Base-by-base conservation (phyloP, 2,113 vertebrate genomes). In the Atractosteus spatula region DNA sequence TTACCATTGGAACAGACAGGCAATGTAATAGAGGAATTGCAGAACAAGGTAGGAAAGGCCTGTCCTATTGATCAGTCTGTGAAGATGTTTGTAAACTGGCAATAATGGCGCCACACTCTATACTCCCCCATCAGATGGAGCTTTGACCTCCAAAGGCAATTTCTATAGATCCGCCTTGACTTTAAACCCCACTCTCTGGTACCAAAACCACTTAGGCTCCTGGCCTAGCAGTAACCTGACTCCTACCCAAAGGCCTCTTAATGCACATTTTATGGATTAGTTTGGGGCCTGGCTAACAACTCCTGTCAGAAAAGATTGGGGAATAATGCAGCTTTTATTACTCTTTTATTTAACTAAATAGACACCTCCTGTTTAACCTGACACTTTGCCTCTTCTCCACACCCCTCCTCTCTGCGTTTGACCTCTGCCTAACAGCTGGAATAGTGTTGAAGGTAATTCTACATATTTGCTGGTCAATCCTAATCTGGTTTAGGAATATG, bases 251-350 rank as follows among this genome's bases (percentile, higher is more conserved):
- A 45, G 79, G 73, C 75, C 79, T 73, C 71, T 85, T 92, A 92
- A 93, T 92, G 91, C 85, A 83, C 80, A 62, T 45, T 1, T 4
- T 88, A 93, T 92, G 71, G 92, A 93, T 92, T 81, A 85, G 83
- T 79, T 87, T 79, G 83, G 87, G 83, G 89, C 81, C 83, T 80
- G 71, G 71, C 76, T 72, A 74, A 72, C 62, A 41, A 68, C 51
- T 54, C 17, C 66, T 59, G 62, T 62, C 74, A 70, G 66, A 47
- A 62, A 70, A 69, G 64, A 78, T 47, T 41, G 71, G 69, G 77
- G 71, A 2, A 72, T 81, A 74, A 78, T 78, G 76, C 82, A 83
- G 77, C 79, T 83, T 87, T 83, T 80, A 78, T 85, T 83, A 80
- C 0, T 3, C 56, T 72, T 72, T 73, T 8, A 62, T 70, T 71